These are phyloP conservation scores for Chromobotia macracanthus DNA, from an alignment of 2,797 vertebrate genomes.

Conservation along the genomic window DNA sequence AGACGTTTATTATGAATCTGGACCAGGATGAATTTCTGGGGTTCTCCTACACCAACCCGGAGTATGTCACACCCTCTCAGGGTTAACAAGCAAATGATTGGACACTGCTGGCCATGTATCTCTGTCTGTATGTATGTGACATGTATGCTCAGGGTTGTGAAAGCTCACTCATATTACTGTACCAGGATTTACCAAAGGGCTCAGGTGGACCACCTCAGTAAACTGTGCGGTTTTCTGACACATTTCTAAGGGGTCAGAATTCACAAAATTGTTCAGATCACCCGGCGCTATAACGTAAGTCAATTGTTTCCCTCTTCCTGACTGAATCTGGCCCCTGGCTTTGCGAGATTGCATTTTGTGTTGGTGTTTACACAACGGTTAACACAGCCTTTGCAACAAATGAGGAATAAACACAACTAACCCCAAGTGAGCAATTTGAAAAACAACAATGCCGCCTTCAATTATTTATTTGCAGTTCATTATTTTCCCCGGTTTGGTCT, in stretches of 20 bases:
- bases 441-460: constrained; percentile 67
- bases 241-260: constrained; percentile 24
- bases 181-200: constrained; percentile 56
- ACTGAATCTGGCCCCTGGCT: constrained; percentile 12
- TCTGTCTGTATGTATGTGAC: constrained; percentile 45
- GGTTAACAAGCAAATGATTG: constrained; percentile 32
- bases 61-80: constrained; percentile 86
- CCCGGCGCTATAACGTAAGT: neutral
- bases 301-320: constrained; percentile 31
- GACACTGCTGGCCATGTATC: constrained; percentile 43
- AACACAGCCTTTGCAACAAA: constrained; percentile 56
- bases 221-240: constrained; percentile 14
- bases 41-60: constrained; percentile 95
- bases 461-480: constrained; percentile 63
- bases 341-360: constrained; percentile 31
- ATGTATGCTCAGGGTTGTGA: constrained; percentile 56
- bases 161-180: constrained; percentile 54
- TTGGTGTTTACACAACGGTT: constrained; percentile 52
- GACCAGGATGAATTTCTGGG: constrained; percentile 98
- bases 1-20: constrained; percentile 99
- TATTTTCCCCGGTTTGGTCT: constrained; percentile 47
- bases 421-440: constrained; percentile 67
- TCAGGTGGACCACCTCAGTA: constrained; percentile 45
- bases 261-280: neutral
- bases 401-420: constrained; percentile 66